Evolutionary conservation across 2,797 vertebrate genomes (phyloP).

Genomic region (Salarias fasciatus): DNA sequence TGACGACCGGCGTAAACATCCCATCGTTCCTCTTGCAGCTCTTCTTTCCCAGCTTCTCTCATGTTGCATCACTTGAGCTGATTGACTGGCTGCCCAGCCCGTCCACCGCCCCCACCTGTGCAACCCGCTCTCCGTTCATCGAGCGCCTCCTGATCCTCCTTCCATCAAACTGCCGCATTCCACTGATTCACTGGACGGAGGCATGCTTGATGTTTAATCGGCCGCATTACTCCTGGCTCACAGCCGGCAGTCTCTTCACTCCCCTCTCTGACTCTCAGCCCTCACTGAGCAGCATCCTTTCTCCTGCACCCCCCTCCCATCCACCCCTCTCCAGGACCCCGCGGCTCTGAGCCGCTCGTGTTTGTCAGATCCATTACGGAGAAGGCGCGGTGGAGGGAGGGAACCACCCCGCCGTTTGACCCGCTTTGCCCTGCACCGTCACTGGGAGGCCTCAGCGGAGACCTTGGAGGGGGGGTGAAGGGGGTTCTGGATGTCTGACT

Average conservation of each 20-base stretch:
- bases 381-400: slow-evolving; percentile 14
- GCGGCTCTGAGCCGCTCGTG: slow-evolving; percentile 43
- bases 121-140: background rate
- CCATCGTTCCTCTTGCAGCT: background rate
- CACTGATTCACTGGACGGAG: slow-evolving; percentile 8
- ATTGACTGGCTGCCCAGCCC: slow-evolving; percentile 1
- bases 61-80: background rate
- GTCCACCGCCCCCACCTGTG: background rate
- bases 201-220: slow-evolving; percentile 54
- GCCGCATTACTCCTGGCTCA: slow-evolving; percentile 53
- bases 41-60: too few species aligned
- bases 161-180: slow-evolving; percentile 20
- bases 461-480: slow-evolving; percentile 37
- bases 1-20: background rate
- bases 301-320: slow-evolving; percentile 4
- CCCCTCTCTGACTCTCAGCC: slow-evolving; percentile 1
- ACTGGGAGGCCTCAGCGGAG: slow-evolving; percentile 28
- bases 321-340: slow-evolving; percentile 9
- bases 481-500: slow-evolving; percentile 52
- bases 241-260: slow-evolving; percentile 19
- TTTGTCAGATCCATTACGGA: slow-evolving; percentile 67
- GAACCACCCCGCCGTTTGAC: slow-evolving; percentile 51
- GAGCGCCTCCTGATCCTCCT: slow-evolving; percentile 3
- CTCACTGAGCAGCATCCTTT: background rate
- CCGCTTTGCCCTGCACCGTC: slow-evolving; percentile 50